These are phyloP conservation scores for Lepidurus packardi DNA, from an alignment of 1,140 invertebrate species.

Conservation along the genomic window DNA sequence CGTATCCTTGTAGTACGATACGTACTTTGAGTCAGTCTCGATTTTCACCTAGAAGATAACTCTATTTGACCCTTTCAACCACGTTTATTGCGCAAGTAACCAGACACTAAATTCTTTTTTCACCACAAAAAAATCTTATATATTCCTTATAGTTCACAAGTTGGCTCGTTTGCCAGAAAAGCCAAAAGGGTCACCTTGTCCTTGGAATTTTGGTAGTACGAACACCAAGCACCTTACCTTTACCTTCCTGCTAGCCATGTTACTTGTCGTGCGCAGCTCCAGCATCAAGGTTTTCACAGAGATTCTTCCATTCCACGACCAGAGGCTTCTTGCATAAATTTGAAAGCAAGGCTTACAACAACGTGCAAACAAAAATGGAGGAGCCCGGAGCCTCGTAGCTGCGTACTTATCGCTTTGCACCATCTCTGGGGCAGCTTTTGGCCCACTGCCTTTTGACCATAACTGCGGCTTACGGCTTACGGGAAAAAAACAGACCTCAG, in stretches of 20 bases:
- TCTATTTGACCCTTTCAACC: too few species aligned
- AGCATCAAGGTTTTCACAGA: background rate
- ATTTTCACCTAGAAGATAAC: background rate
- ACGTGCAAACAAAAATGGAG: too few species aligned
- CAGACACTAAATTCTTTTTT: background rate
- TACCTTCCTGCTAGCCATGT: constrained; percentile 2
- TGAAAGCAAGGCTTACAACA: background rate
- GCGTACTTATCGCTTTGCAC: background rate
- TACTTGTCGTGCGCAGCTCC: background rate
- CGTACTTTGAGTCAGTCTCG: background rate
- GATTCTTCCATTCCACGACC: background rate
- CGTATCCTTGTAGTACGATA: background rate
- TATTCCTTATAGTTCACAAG: background rate
- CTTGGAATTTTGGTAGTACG: background rate
- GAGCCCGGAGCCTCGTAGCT: background rate
- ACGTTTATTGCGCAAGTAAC: background rate
- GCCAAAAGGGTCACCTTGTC: background rate
- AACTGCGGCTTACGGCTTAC: background rate
- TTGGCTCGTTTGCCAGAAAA: background rate
- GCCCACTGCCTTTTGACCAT: background rate
- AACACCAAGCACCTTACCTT: background rate
- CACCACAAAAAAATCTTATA: background rate
- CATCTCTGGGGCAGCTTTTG: constrained; percentile 2
- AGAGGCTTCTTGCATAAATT: background rate
- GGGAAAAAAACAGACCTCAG: background rate